Base-by-base conservation (phyloP, 2,888 invertebrate species). In the Callinectes sapidus region DNA sequence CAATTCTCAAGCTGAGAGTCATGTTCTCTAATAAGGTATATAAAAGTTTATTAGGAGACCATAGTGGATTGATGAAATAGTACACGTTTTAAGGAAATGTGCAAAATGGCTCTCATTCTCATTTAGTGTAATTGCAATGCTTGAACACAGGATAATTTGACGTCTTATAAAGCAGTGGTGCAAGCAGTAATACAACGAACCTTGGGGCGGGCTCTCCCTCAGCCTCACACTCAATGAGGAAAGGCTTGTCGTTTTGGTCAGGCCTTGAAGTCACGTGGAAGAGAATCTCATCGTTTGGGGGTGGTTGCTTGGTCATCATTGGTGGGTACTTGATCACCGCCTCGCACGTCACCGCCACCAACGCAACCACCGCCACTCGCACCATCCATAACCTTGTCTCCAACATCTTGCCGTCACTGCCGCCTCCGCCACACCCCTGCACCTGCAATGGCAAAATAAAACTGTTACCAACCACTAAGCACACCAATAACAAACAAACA, bases 211-310 rank as follows among this genome's bases (percentile, higher is more conserved):
- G 99, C 96, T 98, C 98, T 95, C 99, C 99, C 96, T 98, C 98
- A 23, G 99, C 99, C 96, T 98, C 98, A 96, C 99, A 99, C 96
- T 99, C 98, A 95, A 99, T 98, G 95, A 98, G 97, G 96, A 98
- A 98, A 90, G 98, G 98, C 96, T 98, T 98, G 96, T 98, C 98
- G 95, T 97, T 98, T 96, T 98, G 98, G 95, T 97, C 97, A 87
- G 95, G 95, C 95, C 97, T 97, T 93, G 96, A 96, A 87, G 97
- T 98, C 95, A 98, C 98, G 97, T 98, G 98, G 96, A 98, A 99
- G 94, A 98, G 97, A 95, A 98, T 97, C 96, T 98, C 98, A 95
- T 98, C 98, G 94, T 97, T 97, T 89, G 98, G 98, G 3, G 95
- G 95, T 87, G 99, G 98, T 96, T 99, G 98, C 96, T 98, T 98